Percentiles rank a stretch among this genome's conserved stretches.
These are phyloP conservation scores for Atherinosoma microstoma DNA, from an alignment of 2,797 vertebrate genomes.

Conservation along the genomic window DNA sequence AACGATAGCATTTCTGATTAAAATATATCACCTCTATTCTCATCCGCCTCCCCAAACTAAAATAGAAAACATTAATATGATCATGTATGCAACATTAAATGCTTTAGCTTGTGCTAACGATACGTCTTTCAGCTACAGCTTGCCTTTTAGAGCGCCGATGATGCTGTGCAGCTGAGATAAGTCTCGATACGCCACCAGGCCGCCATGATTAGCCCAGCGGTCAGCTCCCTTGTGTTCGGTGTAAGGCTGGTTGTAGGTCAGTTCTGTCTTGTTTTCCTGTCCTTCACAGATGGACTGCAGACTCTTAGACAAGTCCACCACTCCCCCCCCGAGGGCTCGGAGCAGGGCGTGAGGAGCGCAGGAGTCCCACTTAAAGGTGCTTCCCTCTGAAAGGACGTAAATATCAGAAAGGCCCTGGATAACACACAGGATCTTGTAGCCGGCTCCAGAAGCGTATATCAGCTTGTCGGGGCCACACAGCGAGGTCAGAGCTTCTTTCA, in stretches of 20 bases:
- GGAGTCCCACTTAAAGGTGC: conserved; percentile 93
- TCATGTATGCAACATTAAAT: conserved; percentile 26
- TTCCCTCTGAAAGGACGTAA: conserved; percentile 90
- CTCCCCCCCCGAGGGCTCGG: conserved; percentile 87
- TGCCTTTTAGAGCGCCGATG: conserved; percentile 70
- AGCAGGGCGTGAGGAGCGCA: conserved; percentile 90
- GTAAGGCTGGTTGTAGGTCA: conserved; percentile 84
- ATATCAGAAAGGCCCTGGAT: conserved; percentile 87
- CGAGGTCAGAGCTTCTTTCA: conserved; percentile 78
- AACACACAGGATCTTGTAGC: conserved; percentile 91
- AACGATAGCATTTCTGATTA: conserved; percentile 34
- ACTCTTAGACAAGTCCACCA: conserved; percentile 82
- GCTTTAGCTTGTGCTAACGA: conserved; percentile 2
- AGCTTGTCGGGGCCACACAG: conserved; percentile 79
- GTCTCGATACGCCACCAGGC: conserved; percentile 88
- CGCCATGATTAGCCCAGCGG: conserved; percentile 88
- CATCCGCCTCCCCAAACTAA: neutral
- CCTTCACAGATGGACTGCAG: conserved; percentile 58
- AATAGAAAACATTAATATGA: conserved; percentile 47
- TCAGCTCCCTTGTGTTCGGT: conserved; percentile 81
- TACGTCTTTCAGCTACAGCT: conserved; percentile 56
- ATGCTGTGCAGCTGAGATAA: conserved; percentile 62
- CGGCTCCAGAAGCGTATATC: conserved; percentile 87
- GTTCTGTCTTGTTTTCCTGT: conserved; percentile 68
- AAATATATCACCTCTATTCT: conserved; percentile 31